Base-by-base conservation (phyloP, 2,888 invertebrate species). In the Lithosia quadra region DNA sequence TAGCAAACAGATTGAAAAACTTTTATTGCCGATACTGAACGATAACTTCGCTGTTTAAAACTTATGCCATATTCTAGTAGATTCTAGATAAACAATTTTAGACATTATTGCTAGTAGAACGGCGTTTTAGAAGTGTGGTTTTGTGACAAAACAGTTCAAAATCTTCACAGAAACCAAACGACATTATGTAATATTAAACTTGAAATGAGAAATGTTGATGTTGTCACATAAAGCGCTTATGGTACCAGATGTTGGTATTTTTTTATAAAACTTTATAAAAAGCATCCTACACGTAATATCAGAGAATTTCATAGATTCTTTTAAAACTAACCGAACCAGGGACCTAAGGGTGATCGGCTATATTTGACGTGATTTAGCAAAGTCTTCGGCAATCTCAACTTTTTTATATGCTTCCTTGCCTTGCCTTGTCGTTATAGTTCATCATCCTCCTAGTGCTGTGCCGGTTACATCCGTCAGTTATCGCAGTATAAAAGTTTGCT, bases 1-100 rank as follows among this genome's bases (percentile, higher is more conserved):
- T 36, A 66, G 34, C 60, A 70, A 69, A 69, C 69, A 76, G 80
- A 83, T 83, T 83, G 82, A 82, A 83, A 82, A 83, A 83, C 76
- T 83, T 82, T 77, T 49, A 79, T 74, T 79, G 76, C 79, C 78
- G 70, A 78, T 82, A 83, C 69, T 65, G 71, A 68, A 68, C 72
- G 65, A 71, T 67, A 71, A 72, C 74, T 74, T 69, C 34, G 69
- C 70, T 71, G 69, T 33, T 24, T 34, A 74, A 70, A 71, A 70
- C 61, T 65, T 79, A 15, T 15, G 10, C 22, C 34, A n/a, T 28
- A 36, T 65, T 74, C 55, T 24, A 28, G 36, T 60, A 22, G 43
- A 68, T 64, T 79, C 64, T 67, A 22, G 34, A 22, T 60, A 15
- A 60, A 5, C 60, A 18, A 18, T 60, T 60, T 36, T 15, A 15